These are phyloP conservation scores for Malacoctenus gilli DNA, from an alignment of 2,797 vertebrate genomes.

Conservation along the genomic window DNA sequence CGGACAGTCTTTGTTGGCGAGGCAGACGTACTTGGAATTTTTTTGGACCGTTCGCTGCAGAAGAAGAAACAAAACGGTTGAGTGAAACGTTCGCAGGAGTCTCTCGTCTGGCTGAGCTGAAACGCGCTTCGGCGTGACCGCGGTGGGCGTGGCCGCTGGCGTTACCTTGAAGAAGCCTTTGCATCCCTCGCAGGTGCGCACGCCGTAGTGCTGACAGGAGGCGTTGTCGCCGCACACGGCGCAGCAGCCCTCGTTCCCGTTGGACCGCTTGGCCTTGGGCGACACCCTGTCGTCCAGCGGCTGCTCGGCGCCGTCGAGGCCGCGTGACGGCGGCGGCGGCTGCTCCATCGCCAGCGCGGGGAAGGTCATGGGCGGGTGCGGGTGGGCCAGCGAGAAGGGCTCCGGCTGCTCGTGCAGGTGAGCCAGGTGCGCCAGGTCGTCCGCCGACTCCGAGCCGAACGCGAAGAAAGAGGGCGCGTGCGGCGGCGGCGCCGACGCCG, in stretches of 20 bases:
- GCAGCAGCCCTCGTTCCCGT: slow-evolving; percentile 88
- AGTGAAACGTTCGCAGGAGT: too few relatives aligned
- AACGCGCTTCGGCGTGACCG: neutral
- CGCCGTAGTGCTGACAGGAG: slow-evolving; percentile 95
- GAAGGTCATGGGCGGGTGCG: slow-evolving; percentile 72
- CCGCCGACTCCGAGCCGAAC: slow-evolving; percentile 61
- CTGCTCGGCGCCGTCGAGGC: slow-evolving; percentile 47
- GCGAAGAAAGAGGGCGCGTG: slow-evolving; percentile 87
- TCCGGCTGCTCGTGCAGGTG: slow-evolving; percentile 70
- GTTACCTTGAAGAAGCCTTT: slow-evolving; percentile 90
- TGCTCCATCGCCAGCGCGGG: slow-evolving; percentile 77
- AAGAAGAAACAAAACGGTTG: slow-evolving; percentile 14
- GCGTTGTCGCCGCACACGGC: slow-evolving; percentile 95
- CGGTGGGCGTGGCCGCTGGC: neutral
- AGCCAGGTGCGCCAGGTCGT: slow-evolving; percentile 68
- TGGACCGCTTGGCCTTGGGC: slow-evolving; percentile 65
- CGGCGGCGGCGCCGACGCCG: slow-evolving; percentile 66
- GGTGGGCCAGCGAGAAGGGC: slow-evolving; percentile 60
- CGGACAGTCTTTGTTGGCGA: slow-evolving; percentile 94
- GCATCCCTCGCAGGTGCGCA: slow-evolving; percentile 93
- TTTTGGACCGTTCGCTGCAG: slow-evolving; percentile 95
- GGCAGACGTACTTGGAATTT: slow-evolving; percentile 97
- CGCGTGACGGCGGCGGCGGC: too few relatives aligned
- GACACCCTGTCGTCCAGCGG: slow-evolving; percentile 58
- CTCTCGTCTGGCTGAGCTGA: neutral